Conservation (phyloP, 1,140 invertebrate genomes). For the Drosophila biarmipes region DNA sequence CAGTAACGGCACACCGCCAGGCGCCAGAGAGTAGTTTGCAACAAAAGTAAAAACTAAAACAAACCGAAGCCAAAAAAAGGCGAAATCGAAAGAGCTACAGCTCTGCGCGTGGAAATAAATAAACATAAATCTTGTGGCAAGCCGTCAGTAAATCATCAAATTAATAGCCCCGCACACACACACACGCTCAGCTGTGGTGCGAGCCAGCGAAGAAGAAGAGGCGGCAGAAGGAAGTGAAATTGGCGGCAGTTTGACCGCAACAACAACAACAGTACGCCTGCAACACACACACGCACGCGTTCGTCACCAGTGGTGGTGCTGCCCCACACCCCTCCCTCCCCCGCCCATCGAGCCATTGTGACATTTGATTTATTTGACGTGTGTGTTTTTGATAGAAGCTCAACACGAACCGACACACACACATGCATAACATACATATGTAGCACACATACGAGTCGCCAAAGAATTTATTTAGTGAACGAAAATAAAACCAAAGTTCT, state of each 20-base stretch:
- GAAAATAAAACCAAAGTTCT: conserved; percentile 58
- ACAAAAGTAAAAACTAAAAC: not conserved
- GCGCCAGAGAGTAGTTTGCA: conserved; percentile 10
- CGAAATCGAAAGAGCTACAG: conserved; percentile 35
- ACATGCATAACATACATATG: too few relatives aligned
- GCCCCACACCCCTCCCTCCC: not conserved
- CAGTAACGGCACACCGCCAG: conserved; percentile 30
- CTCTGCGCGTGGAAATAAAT: conserved; percentile 28
- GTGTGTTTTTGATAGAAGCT: conserved; percentile 84
- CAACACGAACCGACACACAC: conserved; percentile 78
- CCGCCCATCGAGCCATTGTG: conserved; percentile 63
- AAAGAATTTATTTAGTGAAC: conserved; percentile 63
- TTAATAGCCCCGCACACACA: conserved; percentile 63
- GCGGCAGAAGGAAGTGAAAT: conserved; percentile 65
- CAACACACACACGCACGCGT: conserved; percentile 50
- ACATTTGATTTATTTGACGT: conserved; percentile 85
- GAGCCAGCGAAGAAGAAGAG: conserved; percentile 23
- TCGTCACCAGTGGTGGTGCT: conserved; percentile 64
- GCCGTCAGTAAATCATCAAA: conserved; percentile 79
- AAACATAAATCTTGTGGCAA: conserved; percentile 70
- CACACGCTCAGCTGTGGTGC: conserved; percentile 50
- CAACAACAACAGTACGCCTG: conserved; percentile 42
- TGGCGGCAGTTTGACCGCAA: conserved; percentile 80
- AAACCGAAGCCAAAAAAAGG: not conserved
- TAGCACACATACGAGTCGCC: conserved; percentile 44